These are phyloP conservation scores for Seira ritae DNA, from an alignment of 2,888 invertebrate species.

Conservation along the genomic window DNA sequence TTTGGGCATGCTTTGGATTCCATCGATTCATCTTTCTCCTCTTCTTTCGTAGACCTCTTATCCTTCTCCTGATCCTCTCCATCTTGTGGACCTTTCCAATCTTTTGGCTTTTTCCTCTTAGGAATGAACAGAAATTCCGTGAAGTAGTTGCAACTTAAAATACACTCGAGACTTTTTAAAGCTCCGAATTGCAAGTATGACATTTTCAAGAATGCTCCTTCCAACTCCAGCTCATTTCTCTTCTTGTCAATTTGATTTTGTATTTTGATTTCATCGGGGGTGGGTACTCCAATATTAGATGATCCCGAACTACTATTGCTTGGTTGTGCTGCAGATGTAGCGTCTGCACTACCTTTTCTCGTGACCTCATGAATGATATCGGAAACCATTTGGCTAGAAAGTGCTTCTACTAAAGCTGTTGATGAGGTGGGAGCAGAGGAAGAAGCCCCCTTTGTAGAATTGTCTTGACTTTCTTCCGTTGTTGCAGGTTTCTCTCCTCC, in stretches of 20 bases:
- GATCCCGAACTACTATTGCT: neutral
- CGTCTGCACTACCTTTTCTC: constrained; percentile 50
- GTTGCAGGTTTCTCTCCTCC: neutral
- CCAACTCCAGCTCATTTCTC: constrained; percentile 76
- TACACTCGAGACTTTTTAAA: constrained; percentile 78
- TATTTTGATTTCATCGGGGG: constrained; percentile 71
- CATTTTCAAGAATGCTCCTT: constrained; percentile 74
- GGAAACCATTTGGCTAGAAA: constrained; percentile 72
- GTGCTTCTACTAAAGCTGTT: constrained; percentile 69
- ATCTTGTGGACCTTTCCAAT: constrained; percentile 22
- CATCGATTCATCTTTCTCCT: constrained; percentile 41
- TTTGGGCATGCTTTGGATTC: constrained; percentile 16
- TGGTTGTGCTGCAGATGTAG: neutral
- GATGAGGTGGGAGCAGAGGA: constrained; percentile 51
- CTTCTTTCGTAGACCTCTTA: constrained; percentile 44
- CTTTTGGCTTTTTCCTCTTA: constrained; percentile 74
- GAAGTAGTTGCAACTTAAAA: constrained; percentile 79
- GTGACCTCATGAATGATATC: constrained; percentile 73
- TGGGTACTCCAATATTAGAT: constrained; percentile 28
- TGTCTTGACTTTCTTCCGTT: neutral
- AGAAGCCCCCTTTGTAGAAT: neutral
- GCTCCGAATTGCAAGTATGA: constrained; percentile 79
- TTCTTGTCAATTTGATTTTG: constrained; percentile 75
- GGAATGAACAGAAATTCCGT: constrained; percentile 79
- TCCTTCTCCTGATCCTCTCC: constrained; percentile 55